Evolutionary conservation across 2,113 vertebrate species (phyloP).

Genomic region (Caretta caretta): DNA sequence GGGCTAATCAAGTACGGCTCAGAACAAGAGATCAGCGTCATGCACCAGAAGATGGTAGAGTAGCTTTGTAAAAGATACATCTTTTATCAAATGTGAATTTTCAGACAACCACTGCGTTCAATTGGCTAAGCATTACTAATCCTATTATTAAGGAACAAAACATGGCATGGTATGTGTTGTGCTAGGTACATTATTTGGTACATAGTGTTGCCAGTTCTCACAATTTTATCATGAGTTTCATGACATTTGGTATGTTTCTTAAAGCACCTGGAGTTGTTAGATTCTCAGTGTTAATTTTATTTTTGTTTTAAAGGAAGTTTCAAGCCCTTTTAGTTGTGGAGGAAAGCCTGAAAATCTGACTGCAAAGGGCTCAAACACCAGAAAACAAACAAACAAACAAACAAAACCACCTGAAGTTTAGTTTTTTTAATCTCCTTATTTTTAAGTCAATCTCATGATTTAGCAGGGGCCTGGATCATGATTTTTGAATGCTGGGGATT

Average conservation of each 20-base stretch:
- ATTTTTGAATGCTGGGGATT: not conserved
- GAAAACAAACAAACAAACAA: not conserved
- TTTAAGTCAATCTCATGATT: not conserved
- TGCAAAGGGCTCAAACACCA: not conserved
- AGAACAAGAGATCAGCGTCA: not conserved
- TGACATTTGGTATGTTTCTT: not conserved
- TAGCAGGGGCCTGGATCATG: rapidly evolving
- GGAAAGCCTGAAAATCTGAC: not conserved
- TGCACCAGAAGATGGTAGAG: not conserved
- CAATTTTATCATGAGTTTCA: not conserved
- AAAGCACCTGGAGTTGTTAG: not conserved
- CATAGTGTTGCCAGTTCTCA: not conserved
- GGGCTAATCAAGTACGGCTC: not conserved
- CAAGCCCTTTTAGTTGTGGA: not conserved
- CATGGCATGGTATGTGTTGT: not conserved
- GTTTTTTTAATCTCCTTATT: not conserved
- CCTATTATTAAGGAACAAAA: not conserved
- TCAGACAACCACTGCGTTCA: not conserved
- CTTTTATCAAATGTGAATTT: not conserved
- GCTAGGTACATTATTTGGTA: not conserved
- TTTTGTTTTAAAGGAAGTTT: not conserved
- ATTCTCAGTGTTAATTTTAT: not conserved
- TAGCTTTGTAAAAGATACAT: not conserved
- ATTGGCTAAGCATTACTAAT: not conserved
- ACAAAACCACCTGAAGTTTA: not conserved